phyloP scores from a whole-genome alignment of 2,113 vertebrate genomes.

The Seriola dumerili region DNA sequence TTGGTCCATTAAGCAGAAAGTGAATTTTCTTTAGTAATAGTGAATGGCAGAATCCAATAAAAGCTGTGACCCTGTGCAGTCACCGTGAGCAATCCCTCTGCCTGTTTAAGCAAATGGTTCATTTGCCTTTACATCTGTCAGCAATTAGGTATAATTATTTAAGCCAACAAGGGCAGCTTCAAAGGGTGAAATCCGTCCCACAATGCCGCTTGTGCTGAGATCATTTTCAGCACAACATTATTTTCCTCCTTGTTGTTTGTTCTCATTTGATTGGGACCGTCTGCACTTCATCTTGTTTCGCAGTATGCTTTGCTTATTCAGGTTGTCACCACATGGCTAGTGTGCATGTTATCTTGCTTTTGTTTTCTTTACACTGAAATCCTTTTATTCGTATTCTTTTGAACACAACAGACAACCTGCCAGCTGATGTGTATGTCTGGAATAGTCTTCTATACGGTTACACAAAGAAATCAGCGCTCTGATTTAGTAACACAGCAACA shows the following conservation, averaged over 20 bases:
- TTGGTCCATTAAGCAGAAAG: conserved; percentile 1
- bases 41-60: conserved; percentile 35
- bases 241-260: conserved; percentile 46
- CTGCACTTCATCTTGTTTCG: conserved; percentile 28
- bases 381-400: conserved; percentile 20
- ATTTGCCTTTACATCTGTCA: conserved; percentile 76
- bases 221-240: conserved; percentile 60
- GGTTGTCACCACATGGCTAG: conserved; percentile 24
- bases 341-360: conserved; percentile 11
- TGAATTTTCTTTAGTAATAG: conserved; percentile 16
- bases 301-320: conserved; percentile 40
- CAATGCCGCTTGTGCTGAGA: conserved; percentile 38
- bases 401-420: conserved; percentile 15
- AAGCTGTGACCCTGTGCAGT: conserved; percentile 42
- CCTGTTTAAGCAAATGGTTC: conserved; percentile 52
- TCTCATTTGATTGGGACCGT: conserved; percentile 30
- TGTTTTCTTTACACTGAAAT: conserved; percentile 21
- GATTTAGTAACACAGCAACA: conserved; percentile 14
- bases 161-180: conserved; percentile 56
- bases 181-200: conserved; percentile 58
- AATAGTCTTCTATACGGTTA: conserved; percentile 11
- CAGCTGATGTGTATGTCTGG: conserved; percentile 15
- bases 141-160: conserved; percentile 74
- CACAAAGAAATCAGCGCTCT: neutral
- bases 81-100: conserved; percentile 25